Percentiles rank a stretch among this genome's conserved stretches.
Conservation (phyloP, 2,113 vertebrate species). For the Cromileptes altivelis region DNA sequence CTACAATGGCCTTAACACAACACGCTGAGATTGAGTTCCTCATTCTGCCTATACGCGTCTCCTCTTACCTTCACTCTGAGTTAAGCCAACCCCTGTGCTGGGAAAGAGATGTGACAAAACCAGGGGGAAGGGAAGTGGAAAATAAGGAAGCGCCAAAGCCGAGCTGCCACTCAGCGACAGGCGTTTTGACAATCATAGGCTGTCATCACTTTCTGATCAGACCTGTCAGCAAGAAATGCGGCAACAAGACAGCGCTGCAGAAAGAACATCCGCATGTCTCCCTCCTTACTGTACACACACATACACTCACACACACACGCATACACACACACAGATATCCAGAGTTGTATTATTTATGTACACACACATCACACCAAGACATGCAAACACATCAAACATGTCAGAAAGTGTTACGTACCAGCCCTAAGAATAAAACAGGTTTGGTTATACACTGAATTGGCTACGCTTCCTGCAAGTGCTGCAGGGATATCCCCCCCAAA, state of each 20-base stretch:
- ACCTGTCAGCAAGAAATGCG: slow-evolving; percentile 83
- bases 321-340: slow-evolving; percentile 58
- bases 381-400: slow-evolving; percentile 84
- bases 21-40: slow-evolving; percentile 78
- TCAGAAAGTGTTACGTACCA: slow-evolving; percentile 74
- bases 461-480: slow-evolving; percentile 38
- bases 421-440: slow-evolving; percentile 69
- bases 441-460: slow-evolving; percentile 62
- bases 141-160: slow-evolving; percentile 81
- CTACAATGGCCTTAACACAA: slow-evolving; percentile 78
- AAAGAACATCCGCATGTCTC: slow-evolving; percentile 57
- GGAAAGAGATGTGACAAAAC: slow-evolving; percentile 82
- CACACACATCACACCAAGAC: slow-evolving; percentile 75
- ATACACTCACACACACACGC: slow-evolving; percentile 40
- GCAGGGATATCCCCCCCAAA: slow-evolving; percentile 36
- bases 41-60: slow-evolving; percentile 62
- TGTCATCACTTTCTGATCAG: slow-evolving; percentile 88
- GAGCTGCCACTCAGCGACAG: slow-evolving; percentile 83
- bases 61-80: slow-evolving; percentile 80
- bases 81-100: slow-evolving; percentile 74
- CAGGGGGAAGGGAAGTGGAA: slow-evolving; percentile 75
- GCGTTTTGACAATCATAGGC: slow-evolving; percentile 88
- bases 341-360: slow-evolving; percentile 83
- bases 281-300: slow-evolving; percentile 52
- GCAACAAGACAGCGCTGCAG: slow-evolving; percentile 80